phyloP scores from a whole-genome alignment of 1,140 invertebrate species.

The Andrena cerasifolii region DNA sequence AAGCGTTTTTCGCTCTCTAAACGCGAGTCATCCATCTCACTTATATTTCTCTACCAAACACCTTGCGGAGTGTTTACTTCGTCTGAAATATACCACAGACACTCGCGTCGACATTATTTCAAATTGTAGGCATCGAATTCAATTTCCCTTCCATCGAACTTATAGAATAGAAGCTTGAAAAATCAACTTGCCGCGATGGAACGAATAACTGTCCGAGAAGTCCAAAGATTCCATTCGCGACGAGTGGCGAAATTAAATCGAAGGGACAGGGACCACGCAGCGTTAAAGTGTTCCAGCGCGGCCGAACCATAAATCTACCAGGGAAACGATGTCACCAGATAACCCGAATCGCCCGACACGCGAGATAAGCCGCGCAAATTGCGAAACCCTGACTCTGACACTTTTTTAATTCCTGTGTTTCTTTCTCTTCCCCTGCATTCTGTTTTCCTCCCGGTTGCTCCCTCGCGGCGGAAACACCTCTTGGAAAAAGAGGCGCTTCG shows the following conservation, averaged over 20 bases:
- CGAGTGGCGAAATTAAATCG: slow-evolving; percentile 8
- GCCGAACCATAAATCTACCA: slow-evolving; percentile 30
- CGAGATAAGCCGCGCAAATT: slow-evolving; percentile 46
- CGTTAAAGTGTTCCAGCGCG: slow-evolving; percentile 5
- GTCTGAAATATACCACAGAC: no score
- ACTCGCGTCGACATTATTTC: no score
- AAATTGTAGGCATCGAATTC: background rate
- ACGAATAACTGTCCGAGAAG: no score
- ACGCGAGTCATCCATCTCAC: background rate
- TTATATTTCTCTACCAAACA: background rate
- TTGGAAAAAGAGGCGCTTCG: slow-evolving; percentile 23
- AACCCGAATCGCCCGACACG: slow-evolving; percentile 33
- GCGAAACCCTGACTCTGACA: slow-evolving; percentile 30
- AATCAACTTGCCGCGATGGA: no score
- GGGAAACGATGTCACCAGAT: slow-evolving; percentile 37
- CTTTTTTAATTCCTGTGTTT: slow-evolving; percentile 36
- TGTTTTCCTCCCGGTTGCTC: background rate
- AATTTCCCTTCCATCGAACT: no score
- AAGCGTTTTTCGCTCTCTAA: background rate
- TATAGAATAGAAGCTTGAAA: no score
- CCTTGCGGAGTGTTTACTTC: no score
- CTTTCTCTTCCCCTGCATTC: background rate
- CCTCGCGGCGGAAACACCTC: background rate
- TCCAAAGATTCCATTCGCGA: no score
- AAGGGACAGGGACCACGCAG: background rate